Evolutionary conservation across 2,797 vertebrate species (phyloP), one percentile per base, ranked within the genome.

Genomic region (Antrozous pallidus): DNA sequence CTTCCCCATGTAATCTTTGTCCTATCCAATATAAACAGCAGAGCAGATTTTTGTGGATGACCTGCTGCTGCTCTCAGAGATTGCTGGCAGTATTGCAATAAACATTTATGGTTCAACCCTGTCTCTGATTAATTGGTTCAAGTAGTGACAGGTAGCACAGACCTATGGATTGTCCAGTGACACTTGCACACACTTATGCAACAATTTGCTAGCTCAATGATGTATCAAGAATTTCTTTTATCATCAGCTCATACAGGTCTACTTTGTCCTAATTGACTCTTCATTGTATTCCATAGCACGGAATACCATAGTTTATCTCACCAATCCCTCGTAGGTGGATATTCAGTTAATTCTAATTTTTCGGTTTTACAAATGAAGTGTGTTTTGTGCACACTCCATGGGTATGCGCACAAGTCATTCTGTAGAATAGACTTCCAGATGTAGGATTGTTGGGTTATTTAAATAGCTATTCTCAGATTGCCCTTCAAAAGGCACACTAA

Each of bases 361-460:
- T 82, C 47, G 18, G 8, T 90, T 82, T 77, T 36, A 40, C 45
- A 82, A 63, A 54, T 40, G 36, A 65, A n/a, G n/a, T n/a, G n/a
- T 56, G 38, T n/a, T 63, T 63, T 54, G 22, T 33, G 49, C 2
- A 14, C n/a, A 33, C 33, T 70, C 33, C 36, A 33, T n/a, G 40
- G 42, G 26, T 51, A 51, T 36, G 51, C 18, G 0, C 49, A 11
- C 22, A 78, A 8, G 0, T 73, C 7, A 1, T 31, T 93, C 54
- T 56, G 16, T 33, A 82, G 54, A 71, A 87, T 20, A 71, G 45
- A 77, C n/a, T 47, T 93, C 36, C 47, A 91, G 61, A 56, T 47
- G 13, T 78, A 78, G 33, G 75, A 36, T 38, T 93, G 63, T 47
- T 91, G 56, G 42, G 9, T 63, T 95, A 73, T 56, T 89, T 77